Evolutionary conservation across 2,113 vertebrate species (phyloP).

Genomic region (Pollachius pollachius): DNA sequence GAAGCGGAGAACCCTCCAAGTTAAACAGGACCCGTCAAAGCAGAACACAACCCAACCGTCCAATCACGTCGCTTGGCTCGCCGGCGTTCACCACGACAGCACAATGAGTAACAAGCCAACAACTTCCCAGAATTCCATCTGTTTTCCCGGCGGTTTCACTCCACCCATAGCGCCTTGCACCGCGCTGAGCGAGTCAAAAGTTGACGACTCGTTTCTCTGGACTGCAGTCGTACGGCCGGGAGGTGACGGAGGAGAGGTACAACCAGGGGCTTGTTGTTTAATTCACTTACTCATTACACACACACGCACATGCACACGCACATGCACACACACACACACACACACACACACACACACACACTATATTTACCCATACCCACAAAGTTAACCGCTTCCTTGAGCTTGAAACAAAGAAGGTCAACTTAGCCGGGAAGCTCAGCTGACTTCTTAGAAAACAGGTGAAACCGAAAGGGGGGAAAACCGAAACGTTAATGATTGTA

Average conservation of each 20-base stretch:
- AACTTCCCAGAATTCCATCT: slow-evolving; percentile 34
- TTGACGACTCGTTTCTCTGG: slow-evolving; percentile 42
- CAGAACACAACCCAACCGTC: no score
- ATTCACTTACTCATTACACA: slow-evolving; percentile 34
- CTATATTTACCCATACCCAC: slow-evolving; percentile 40
- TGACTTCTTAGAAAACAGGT: no score
- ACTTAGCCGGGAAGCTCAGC: no score
- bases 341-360: slow-evolving; percentile 36
- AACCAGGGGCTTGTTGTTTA: slow-evolving; percentile 34
- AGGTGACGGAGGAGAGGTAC: slow-evolving; percentile 53
- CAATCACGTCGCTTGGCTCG: no score
- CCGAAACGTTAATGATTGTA: slow-evolving; percentile 4
- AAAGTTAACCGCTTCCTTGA: slow-evolving; percentile 48
- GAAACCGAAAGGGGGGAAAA: no score
- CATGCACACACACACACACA: slow-evolving; percentile 17
- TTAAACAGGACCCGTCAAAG: no score
- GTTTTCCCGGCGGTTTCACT: slow-evolving; percentile 34
- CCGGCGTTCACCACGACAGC: no score
- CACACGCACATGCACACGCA: slow-evolving; percentile 20
- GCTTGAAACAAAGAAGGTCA: not conserved
- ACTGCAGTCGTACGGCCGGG: slow-evolving; percentile 19
- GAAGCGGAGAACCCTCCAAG: no score
- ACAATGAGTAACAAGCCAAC: no score
- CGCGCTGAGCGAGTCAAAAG: slow-evolving; percentile 33
- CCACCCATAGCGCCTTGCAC: slow-evolving; percentile 17